phyloP scores from a whole-genome alignment of 2,113 vertebrate species.

The Meriones unguiculatus region DNA sequence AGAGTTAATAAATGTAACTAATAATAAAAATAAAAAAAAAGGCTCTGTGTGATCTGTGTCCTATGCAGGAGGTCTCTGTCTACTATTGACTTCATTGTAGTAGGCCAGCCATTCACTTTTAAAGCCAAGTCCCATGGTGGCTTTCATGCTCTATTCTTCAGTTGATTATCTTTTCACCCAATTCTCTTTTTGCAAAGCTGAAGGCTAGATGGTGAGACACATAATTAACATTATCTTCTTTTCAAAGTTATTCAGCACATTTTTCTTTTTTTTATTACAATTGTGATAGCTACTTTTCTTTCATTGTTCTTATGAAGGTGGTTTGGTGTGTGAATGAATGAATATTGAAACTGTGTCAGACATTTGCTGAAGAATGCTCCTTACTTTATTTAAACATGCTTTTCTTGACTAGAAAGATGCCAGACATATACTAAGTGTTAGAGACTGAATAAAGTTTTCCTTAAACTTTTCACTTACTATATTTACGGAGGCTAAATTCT shows the following conservation, averaged over 20 bases:
- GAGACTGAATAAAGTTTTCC: not conserved
- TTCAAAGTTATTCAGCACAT: not conserved
- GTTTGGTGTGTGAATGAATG: not conserved
- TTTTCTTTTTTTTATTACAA: not conserved
- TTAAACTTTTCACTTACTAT: not conserved
- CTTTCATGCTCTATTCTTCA: not conserved
- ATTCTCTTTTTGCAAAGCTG: not conserved
- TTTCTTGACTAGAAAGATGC: too few relatives aligned
- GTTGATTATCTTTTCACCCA: not conserved
- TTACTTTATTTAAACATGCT: not conserved
- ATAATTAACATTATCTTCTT: not conserved
- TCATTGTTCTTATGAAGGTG: not conserved
- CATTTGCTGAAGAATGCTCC: not conserved
- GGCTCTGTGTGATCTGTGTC: not conserved
- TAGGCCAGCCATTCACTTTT: not conserved
- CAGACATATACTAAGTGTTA: not conserved
- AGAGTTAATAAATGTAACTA: too few relatives aligned
- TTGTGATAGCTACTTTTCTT: too few relatives aligned
- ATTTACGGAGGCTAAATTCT: not conserved
- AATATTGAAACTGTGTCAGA: not conserved
- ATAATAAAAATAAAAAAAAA: too few relatives aligned
- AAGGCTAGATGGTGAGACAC: too few relatives aligned
- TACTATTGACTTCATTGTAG: not conserved
- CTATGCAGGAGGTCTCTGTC: not conserved
- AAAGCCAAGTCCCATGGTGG: not conserved